Evolutionary conservation across 2,797 vertebrate genomes (phyloP).

Genomic region (Spinus olivaceus): DNA sequence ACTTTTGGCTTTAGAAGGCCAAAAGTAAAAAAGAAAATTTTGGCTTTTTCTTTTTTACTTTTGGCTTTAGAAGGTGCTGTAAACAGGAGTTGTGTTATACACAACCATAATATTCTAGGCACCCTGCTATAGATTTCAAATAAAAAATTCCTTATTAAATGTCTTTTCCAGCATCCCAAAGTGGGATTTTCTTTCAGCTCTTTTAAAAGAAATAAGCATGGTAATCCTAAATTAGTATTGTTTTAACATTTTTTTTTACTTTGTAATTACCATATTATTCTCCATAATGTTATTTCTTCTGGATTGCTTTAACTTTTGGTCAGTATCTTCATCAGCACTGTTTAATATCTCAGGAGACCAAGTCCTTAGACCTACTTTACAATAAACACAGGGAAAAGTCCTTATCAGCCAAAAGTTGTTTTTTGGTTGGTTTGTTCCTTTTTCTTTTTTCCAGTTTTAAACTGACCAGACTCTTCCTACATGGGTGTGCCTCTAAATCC

Average conservation of each 20-base stretch:
- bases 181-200: background rate
- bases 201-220: background rate
- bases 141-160: background rate
- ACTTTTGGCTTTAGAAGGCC: too few relatives aligned
- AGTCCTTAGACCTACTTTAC: background rate
- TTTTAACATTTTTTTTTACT: background rate
- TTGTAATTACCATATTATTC: background rate
- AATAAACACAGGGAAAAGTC: background rate
- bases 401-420: background rate
- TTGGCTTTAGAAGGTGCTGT: background rate
- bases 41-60: background rate
- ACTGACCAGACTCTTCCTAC: background rate
- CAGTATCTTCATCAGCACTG: background rate
- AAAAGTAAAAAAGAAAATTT: too few relatives aligned
- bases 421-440: background rate
- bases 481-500: conserved; percentile 2
- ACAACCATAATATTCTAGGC: background rate
- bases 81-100: background rate
- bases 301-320: background rate
- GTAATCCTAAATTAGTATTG: background rate
- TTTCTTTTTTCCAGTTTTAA: background rate
- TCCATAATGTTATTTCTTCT: background rate
- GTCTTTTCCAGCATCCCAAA: background rate
- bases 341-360: background rate
- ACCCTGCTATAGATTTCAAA: background rate